Evolutionary conservation across 2,888 invertebrate species (phyloP).

Genomic region (Amblyteles armatorius): DNA sequence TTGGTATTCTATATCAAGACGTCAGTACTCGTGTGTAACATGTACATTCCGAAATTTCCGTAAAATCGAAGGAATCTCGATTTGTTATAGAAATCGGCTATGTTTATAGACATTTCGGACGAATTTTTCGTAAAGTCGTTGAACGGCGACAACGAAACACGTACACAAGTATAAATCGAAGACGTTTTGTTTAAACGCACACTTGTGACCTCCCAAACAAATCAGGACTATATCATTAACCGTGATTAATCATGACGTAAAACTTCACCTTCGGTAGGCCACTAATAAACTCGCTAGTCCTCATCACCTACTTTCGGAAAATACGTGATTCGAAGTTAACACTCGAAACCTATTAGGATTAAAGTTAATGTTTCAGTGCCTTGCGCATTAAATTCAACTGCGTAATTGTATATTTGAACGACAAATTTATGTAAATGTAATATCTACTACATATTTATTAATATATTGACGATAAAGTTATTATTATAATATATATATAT

Average conservation of each 20-base stretch:
- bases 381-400: constrained; percentile 69
- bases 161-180: background rate
- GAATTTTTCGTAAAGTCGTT: background rate
- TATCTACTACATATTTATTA: constrained; percentile 75
- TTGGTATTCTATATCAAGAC: constrained; percentile 55
- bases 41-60: constrained; percentile 48
- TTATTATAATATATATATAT: constrained; percentile 69
- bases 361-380: constrained; percentile 68
- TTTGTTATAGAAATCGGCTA: background rate
- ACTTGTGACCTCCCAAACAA: constrained; percentile 9
- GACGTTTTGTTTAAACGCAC: background rate
- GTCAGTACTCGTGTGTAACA: constrained; percentile 52
- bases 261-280: constrained; percentile 29
- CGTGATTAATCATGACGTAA: constrained; percentile 41
- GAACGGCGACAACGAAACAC: background rate
- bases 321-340: constrained; percentile 41
- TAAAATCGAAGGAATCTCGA: background rate
- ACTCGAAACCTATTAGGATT: constrained; percentile 53
- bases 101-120: background rate
- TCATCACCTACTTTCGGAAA: constrained; percentile 43
- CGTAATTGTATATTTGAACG: constrained; percentile 75
- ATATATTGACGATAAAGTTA: constrained; percentile 69
- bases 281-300: constrained; percentile 45
- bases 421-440: constrained; percentile 73
- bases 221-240: constrained; percentile 30